Evolutionary conservation across 1,140 invertebrate species (phyloP), one percentile per base, ranked within the genome.

Genomic region (Brachionus plicatilis): DNA sequence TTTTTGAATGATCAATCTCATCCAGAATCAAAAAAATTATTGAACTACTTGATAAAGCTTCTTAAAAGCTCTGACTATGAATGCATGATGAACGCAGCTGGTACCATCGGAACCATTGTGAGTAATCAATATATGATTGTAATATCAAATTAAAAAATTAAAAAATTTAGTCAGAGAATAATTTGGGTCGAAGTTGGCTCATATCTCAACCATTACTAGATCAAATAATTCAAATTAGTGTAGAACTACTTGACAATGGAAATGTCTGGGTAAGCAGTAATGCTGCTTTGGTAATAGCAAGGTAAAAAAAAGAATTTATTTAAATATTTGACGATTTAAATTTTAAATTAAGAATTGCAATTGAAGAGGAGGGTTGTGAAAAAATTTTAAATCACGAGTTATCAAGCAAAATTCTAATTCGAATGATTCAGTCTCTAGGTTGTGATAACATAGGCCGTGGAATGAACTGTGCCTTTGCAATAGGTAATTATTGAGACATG

Each of bases 401-500:
- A 60, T 87, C 87, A 4, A 84, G 87, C 7, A 85, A 86, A 84
- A 88, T 89, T 41, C 85, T 89, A 3, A 85, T 86, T 0, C 85
- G 87, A 75, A 85, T 90, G 20, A 85, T 89, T 14, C 75, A 85
- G n/a, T 88, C 88, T 12, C 85, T 90, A 7, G 88, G 88, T 9
- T 86, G 87, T 12, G 88, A 89, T 86, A 88, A 89, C 86, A 88
- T 88, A 89, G 88, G 89, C 27, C 85, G 88, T 33, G 88, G 88
- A 7, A 90, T 89, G 88, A 90, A 90, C 87, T 88, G 88, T 60
- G 89, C 89, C 7, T 90, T 90, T 88, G 89, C 88, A 29, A 87
- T 90, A 60, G 89, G 89, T 33, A 11, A 56, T 29, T 53, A 14
- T 11, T 76, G 14, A 27, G 3, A 27, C 27, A 12, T 78, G 3